Conservation (phyloP, 1,140 invertebrate genomes). For the Drosophila obscura region DNA sequence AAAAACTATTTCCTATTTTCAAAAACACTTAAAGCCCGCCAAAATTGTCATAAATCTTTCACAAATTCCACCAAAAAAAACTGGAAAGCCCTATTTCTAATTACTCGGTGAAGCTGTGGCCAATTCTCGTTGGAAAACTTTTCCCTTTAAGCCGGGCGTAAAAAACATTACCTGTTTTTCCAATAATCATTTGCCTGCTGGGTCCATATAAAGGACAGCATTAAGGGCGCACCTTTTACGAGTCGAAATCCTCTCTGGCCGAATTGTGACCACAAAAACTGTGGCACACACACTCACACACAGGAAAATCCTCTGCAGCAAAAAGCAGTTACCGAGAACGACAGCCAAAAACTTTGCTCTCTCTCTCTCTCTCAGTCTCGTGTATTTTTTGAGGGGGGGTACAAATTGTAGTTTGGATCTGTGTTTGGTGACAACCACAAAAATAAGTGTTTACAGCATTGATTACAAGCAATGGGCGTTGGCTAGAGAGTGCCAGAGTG, state of each 20-base stretch:
- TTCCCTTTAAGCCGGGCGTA: slow-evolving; percentile 18
- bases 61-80: too few relatives aligned
- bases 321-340: slow-evolving; percentile 38
- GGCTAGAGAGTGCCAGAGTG: slow-evolving; percentile 23
- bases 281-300: slow-evolving; percentile 22
- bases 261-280: slow-evolving; percentile 39
- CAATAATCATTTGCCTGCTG: slow-evolving; percentile 59
- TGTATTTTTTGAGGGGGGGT: not conserved
- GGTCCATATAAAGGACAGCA: slow-evolving; percentile 54
- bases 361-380: slow-evolving; percentile 1
- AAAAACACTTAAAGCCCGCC: too few relatives aligned
- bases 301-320: slow-evolving; percentile 18
- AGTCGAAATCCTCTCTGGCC: slow-evolving; percentile 4
- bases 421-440: slow-evolving; percentile 66
- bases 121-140: slow-evolving; percentile 39
- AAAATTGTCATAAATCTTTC: too few relatives aligned
- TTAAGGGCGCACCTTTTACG: slow-evolving; percentile 39
- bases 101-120: slow-evolving; percentile 8
- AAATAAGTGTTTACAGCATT: slow-evolving; percentile 83
- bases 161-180: slow-evolving; percentile 42
- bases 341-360: slow-evolving; percentile 22
- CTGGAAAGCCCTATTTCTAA: slow-evolving; percentile 26
- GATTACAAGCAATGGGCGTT: slow-evolving; percentile 72
- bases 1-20: too few relatives aligned
- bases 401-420: slow-evolving; percentile 36